Conservation (phyloP, 2,888 invertebrate species). For the Limenitis camilla region DNA sequence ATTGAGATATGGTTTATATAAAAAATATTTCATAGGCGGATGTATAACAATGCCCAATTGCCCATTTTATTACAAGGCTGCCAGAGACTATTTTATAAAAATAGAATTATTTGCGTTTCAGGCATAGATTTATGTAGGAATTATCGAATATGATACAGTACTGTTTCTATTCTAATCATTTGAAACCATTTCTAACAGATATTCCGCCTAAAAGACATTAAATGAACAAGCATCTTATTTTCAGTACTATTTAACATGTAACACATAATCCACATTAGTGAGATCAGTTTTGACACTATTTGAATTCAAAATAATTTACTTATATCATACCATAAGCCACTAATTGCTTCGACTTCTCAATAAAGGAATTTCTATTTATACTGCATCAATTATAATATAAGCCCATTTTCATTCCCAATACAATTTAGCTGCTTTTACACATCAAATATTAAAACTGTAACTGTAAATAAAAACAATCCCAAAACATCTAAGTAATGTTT, state of each 20-base stretch:
- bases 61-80: neutral
- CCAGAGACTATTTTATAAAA: conserved; percentile 8
- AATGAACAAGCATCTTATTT: no score
- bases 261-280: no score
- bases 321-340: no score
- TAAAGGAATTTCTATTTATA: no score
- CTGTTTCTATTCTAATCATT: neutral
- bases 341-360: no score
- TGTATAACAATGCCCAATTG: conserved; percentile 26
- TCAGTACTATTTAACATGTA: no score
- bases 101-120: conserved; percentile 4
- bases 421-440: neutral
- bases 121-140: neutral
- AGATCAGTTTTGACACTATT: no score
- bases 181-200: neutral
- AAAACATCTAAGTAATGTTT: neutral
- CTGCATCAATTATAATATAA: no score
- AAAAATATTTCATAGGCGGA: conserved; percentile 45
- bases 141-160: neutral
- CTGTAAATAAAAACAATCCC: neutral
- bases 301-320: no score
- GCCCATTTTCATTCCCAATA: no score
- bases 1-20: conserved; percentile 18
- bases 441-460: neutral
- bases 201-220: neutral